Conservation (phyloP, 2,113 vertebrate species). For the Ardeotis arabs region DNA sequence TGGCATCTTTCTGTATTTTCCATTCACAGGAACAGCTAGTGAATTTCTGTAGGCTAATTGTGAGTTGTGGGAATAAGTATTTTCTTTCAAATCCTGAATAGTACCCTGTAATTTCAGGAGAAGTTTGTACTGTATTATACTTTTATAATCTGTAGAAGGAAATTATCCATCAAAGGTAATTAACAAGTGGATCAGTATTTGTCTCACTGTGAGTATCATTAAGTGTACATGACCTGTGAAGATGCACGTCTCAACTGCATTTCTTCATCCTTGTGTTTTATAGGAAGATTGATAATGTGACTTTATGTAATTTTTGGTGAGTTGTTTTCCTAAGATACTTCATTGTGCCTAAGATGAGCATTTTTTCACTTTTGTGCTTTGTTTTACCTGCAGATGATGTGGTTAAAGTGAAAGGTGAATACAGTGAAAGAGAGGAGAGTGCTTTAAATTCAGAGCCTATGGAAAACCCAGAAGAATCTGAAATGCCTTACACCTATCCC, state of each 20-base stretch:
- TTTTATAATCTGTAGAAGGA: neutral
- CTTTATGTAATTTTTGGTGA: neutral
- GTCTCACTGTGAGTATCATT: neutral
- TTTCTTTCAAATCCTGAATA: neutral
- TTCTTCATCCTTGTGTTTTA: neutral
- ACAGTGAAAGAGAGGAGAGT: slow-evolving; percentile 76
- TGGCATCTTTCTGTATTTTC: neutral
- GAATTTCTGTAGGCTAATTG: neutral
- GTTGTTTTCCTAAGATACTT: neutral
- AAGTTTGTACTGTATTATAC: neutral
- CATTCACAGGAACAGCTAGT: neutral
- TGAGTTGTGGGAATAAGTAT: neutral
- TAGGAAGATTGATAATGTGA: neutral
- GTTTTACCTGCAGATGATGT: slow-evolving; percentile 71
- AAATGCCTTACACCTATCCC: slow-evolving; percentile 78
- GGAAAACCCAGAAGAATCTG: slow-evolving; percentile 75
- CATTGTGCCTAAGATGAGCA: neutral
- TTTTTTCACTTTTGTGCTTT: slow-evolving; percentile 42
- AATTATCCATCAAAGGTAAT: neutral
- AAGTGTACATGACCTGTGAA: neutral
- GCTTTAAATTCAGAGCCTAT: slow-evolving; percentile 72
- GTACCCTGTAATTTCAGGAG: neutral
- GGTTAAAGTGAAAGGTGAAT: slow-evolving; percentile 76
- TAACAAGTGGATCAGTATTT: neutral
- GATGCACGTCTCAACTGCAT: neutral